Evolutionary conservation across 1,140 invertebrate genomes (phyloP), one percentile per base, ranked within the genome.

Genomic region (Tenebrio molitor): DNA sequence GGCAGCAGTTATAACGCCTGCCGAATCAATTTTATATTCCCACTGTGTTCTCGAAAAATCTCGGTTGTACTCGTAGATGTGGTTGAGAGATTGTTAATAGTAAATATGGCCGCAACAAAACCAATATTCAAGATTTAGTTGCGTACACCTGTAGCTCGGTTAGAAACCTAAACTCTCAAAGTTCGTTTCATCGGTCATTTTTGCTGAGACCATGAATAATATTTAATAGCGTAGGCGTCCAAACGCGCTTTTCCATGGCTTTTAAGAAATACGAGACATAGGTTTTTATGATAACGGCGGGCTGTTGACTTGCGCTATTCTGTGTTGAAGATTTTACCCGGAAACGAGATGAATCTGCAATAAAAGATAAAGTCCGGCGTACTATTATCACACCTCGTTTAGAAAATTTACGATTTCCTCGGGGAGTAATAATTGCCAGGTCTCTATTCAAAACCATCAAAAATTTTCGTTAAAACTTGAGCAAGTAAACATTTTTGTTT

Each of bases 261-360:
- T 58, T 58, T 58, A 58, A 58, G 50, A 58, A 58, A 58, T 58
- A 58, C 50, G 50, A 58, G 50, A 58, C 50, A 58, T 58, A 21
- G 50, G 50, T 29, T 58, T 58, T 58, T 58, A 58, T 58, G 50
- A 25, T 58, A 58, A 58, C 50, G 50, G 15, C 50, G 21, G 46
- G 19, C 21, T 29, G 19, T 46, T 46, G 42, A 16, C 42, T 46
- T 46, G 14, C 16, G 4, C n/a, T 46, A 46, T 17, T 53, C 19
- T 25, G 14, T 29, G 46, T 53, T 53, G 21, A 58, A 58, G 50
- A 29, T 58, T 58, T 58, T 58, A 58, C 23, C 15, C 50, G 23
- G 50, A 25, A 53, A 23, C 46, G 46, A 53, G 46, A 58, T 58
- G 50, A 58, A 29, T 58, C 23, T 58, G 50, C 23, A 14, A 58